These are phyloP conservation scores for Lota lota DNA, from an alignment of 2,113 vertebrate species.

Conservation along the genomic window DNA sequence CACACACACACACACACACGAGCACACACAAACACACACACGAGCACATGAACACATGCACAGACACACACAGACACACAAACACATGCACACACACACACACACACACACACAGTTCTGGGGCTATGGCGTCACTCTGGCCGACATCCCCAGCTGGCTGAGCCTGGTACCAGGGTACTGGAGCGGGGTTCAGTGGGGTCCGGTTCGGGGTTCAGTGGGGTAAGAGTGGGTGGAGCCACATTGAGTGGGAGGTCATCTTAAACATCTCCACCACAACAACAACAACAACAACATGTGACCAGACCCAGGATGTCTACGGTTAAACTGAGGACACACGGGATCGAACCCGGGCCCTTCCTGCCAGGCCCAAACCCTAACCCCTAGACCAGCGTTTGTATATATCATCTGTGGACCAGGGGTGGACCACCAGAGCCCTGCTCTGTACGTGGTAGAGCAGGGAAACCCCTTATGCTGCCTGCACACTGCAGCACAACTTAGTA, in stretches of 20 bases:
- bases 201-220: conserved; percentile 46
- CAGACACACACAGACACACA: conserved; percentile 11
- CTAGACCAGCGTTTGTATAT: no score
- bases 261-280: conserved; percentile 48
- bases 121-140: conserved; percentile 33
- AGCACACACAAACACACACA: conserved; percentile 25
- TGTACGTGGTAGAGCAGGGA: no score
- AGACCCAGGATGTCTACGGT: no score
- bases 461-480: no score
- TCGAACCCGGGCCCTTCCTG: no score
- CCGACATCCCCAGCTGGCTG: conserved; percentile 54
- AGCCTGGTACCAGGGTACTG: conserved; percentile 60
- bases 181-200: conserved; percentile 20
- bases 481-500: no score
- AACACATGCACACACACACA: conserved; percentile 25
- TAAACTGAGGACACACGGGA: no score
- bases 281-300: background rate
- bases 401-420: no score
- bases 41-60: conserved; percentile 39
- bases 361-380: no score
- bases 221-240: conserved; percentile 40
- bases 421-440: no score
- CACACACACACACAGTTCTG: conserved; percentile 22
- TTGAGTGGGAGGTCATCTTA: conserved; percentile 36
- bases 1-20: conserved; percentile 14